Percentiles rank a stretch among this genome's conserved stretches.
Evolutionary conservation across 2,797 vertebrate species (phyloP).

Genomic region (Setipinna tenuifilis): DNA sequence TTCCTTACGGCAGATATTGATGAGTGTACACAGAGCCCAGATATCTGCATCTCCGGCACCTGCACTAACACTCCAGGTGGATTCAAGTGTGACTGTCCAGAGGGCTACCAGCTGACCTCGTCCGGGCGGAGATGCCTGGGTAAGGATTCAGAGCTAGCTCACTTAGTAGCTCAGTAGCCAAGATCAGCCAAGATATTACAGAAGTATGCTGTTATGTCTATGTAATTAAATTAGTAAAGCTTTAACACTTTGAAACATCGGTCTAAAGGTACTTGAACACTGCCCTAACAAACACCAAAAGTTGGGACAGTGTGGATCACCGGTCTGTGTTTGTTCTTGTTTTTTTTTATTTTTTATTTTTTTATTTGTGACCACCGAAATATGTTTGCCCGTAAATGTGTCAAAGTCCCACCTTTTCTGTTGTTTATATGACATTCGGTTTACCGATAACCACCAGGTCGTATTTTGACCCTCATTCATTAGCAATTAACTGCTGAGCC

Average conservation of each 20-base stretch:
- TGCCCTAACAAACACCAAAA: no score
- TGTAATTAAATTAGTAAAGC: background rate
- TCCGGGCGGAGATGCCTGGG: slow-evolving; percentile 91
- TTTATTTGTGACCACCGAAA: background rate
- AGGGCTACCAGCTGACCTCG: slow-evolving; percentile 89
- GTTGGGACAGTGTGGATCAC: no score
- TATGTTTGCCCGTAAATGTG: background rate
- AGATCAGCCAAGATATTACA: background rate
- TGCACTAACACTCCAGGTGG: slow-evolving; percentile 93
- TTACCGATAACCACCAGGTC: background rate
- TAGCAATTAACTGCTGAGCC: background rate
- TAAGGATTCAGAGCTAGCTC: slow-evolving; percentile 63
- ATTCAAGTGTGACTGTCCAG: slow-evolving; percentile 89
- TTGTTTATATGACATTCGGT: background rate
- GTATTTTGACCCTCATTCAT: background rate
- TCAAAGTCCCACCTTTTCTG: background rate
- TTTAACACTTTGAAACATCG: background rate
- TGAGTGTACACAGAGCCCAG: slow-evolving; percentile 88
- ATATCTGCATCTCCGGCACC: slow-evolving; percentile 88
- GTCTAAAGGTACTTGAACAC: no score
- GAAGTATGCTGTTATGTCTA: background rate
- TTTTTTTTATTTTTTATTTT: background rate
- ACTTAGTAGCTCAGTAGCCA: background rate
- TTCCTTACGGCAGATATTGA: slow-evolving; percentile 84
- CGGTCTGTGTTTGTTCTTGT: no score